Percentiles rank a stretch among this genome's conserved stretches.
phyloP scores from a whole-genome alignment of 1,140 invertebrate species.

The Brachionus manjavacas region DNA sequence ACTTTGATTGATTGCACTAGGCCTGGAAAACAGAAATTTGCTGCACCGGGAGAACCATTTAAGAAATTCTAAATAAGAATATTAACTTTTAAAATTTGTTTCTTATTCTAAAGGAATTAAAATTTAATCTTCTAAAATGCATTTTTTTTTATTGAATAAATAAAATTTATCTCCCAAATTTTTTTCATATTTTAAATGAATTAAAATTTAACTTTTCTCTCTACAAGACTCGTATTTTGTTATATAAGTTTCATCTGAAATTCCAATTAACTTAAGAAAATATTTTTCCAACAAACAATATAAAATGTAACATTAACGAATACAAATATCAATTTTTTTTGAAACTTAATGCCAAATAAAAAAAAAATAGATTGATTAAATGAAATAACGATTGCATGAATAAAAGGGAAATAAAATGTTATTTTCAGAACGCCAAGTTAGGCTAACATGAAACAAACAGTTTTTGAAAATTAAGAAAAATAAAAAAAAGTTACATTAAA shows the following conservation, averaged over 20 bases:
- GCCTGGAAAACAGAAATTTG: background rate
- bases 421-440: background rate
- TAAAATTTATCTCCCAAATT: no score
- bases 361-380: background rate
- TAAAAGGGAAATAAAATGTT: background rate
- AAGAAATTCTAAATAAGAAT: no score
- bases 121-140: no score
- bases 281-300: background rate
- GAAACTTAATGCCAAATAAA: background rate
- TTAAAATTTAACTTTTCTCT: background rate
- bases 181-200: no score
- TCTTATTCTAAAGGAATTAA: no score
- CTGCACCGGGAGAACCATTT: background rate
- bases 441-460: background rate
- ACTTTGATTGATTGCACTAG: background rate
- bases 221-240: background rate
- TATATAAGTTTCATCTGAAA: background rate
- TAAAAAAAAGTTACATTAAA: background rate
- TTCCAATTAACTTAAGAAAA: background rate
- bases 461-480: background rate
- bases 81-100: no score
- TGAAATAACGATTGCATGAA: background rate
- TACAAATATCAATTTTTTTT: background rate
- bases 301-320: conserved; percentile 1
- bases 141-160: no score